Base-by-base conservation (phyloP, 2,797 vertebrate species). In the Sebastes kiyomatsui region DNA sequence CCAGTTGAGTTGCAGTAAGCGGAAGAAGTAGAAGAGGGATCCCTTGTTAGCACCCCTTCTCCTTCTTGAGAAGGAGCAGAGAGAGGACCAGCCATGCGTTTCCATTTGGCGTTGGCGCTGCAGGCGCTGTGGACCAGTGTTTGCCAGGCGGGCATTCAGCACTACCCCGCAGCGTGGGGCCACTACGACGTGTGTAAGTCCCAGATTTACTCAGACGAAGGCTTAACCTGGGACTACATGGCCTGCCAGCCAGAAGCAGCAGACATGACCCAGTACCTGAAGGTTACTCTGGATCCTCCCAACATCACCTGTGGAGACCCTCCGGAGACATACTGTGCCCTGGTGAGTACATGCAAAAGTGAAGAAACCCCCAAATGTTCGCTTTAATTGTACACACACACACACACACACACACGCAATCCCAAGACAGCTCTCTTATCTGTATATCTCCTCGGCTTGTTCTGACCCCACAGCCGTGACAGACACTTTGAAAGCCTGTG, bases 141-240 rank as follows among this genome's bases (percentile, higher is more conserved):
- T 30, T 97, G 97, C 84, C 96, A 96, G 0, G 91, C 97, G 0
- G 93, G 97, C 94, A 94, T 94, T 83, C 97, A 98, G 92, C 97
- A 98, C 91, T 99, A 98, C 94, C 97, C 97, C 23, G 96, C 98
- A 1, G 96, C 97, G 3, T 99, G 98, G 97, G 98, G 98, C 86
- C 99, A 99, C 94, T 99, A 99, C 25, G 99, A 99, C 0, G 96
- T 99, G 77, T 99, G 99, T 83, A 99, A 99, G 93, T 98, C 97
- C 80, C 97, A 97, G 90, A 94, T 98, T 86, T 99, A 98, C 93
- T 97, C 97, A 0, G 99, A 99, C 64, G 97, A 98, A 90, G 98
- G 97, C 80, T 96, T 98, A 75, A 96, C 97, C 85, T 99, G 98
- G 99, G 98, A 99, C 97, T 99, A 99, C 95, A 99, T 98, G 97